Conservation (phyloP, 2,797 vertebrate species). For the Pangasius larnaudii region DNA sequence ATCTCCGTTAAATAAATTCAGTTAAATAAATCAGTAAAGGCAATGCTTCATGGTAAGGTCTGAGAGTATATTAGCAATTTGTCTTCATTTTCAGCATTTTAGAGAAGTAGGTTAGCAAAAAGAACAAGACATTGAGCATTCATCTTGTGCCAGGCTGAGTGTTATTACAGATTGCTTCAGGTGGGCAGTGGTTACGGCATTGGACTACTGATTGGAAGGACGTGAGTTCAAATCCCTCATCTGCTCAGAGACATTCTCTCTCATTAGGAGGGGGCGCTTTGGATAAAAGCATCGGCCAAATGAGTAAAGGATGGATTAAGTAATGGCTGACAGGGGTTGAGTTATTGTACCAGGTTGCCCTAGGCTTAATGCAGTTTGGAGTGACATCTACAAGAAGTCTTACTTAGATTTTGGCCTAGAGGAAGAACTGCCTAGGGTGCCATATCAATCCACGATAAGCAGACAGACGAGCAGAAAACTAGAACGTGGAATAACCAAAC, state of each 20-base stretch:
- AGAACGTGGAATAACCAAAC: not conserved
- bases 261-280: not conserved
- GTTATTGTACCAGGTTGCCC: not conserved
- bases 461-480: not conserved
- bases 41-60: not conserved
- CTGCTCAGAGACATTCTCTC: not conserved
- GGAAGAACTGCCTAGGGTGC: not conserved
- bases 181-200: not conserved
- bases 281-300: not conserved
- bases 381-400: not conserved
- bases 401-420: not conserved
- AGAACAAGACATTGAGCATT: not conserved
- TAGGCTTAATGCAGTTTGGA: not conserved
- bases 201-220: not conserved
- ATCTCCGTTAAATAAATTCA: not conserved
- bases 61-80: not conserved
- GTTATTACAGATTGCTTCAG: not conserved
- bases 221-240: not conserved
- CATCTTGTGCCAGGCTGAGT: not conserved
- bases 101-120: not conserved
- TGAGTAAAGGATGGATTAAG: not conserved
- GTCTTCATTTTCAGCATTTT: not conserved
- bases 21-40: not conserved
- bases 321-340: not conserved
- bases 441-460: not conserved